A percentile compares a stretch with the other conserved stretches of the same genome.
phyloP scores from a whole-genome alignment of 2,888 invertebrate species.

The Glyphotaelius pellucidus region DNA sequence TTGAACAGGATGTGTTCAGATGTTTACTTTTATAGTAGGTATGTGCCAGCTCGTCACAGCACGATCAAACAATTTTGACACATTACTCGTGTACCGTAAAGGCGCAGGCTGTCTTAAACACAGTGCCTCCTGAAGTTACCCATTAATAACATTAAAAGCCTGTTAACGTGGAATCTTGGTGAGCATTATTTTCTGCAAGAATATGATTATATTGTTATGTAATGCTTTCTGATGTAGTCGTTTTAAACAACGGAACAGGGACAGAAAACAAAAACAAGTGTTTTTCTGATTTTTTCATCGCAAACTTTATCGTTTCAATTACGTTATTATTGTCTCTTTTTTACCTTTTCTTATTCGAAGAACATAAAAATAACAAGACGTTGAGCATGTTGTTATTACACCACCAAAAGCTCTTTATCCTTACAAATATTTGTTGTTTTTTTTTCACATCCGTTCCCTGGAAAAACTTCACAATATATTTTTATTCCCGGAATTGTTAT shows the following conservation, averaged over 20 bases:
- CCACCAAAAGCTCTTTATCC: not conserved
- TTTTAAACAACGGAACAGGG: not conserved
- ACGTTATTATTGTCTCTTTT: not conserved
- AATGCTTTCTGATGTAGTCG: not conserved
- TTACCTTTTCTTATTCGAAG: not conserved
- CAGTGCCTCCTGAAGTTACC: not conserved
- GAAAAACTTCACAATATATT: too few relatives aligned
- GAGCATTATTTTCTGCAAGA: not conserved
- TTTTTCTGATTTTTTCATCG: not conserved
- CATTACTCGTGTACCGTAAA: not conserved
- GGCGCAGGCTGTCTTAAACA: not conserved
- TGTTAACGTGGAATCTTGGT: not conserved
- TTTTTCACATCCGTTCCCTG: not conserved
- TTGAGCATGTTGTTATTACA: not conserved
- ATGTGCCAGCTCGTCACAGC: not conserved
- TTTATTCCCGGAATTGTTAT: not conserved
- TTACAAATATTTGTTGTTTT: not conserved
- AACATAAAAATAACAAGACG: not conserved
- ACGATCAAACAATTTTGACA: not conserved
- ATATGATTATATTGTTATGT: not conserved
- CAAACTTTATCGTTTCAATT: not conserved
- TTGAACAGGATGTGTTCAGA: not conserved
- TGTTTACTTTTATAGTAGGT: not conserved
- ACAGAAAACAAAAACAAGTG: not conserved
- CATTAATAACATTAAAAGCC: not conserved